Evolutionary conservation across 1,140 invertebrate species (phyloP).

Genomic region (Portunus trituberculatus): DNA sequence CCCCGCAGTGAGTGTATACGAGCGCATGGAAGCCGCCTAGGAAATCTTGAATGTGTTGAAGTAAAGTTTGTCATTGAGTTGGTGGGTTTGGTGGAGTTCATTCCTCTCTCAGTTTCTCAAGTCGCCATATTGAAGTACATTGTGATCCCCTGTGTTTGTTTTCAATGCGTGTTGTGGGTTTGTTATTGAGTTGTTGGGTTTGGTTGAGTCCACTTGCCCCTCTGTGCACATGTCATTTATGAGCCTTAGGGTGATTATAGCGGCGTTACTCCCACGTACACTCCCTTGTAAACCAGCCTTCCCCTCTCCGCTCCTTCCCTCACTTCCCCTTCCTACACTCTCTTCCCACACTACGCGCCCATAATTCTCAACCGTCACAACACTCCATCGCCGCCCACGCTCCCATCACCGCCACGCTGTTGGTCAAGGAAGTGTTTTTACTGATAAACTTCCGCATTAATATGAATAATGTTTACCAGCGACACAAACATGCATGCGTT

Average conservation of each 20-base stretch:
- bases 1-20: background rate
- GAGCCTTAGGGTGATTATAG: background rate
- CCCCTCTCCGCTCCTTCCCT: background rate
- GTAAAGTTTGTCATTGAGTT: too few species aligned
- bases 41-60: background rate
- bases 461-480: too few species aligned
- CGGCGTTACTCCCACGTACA: background rate
- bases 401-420: background rate
- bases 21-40: background rate
- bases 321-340: background rate
- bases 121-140: background rate
- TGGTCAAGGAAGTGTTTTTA: background rate
- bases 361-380: background rate
- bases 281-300: background rate
- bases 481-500: too few species aligned
- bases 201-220: background rate
- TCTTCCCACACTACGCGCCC: background rate
- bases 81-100: too few species aligned
- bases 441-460: background rate
- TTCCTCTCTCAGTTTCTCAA: too few species aligned
- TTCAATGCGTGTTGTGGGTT: background rate
- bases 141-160: background rate
- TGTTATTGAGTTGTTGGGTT: background rate
- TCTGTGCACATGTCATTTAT: background rate
- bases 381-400: constrained; percentile 3